These are phyloP conservation scores for Corythornis vintsioides DNA, from an alignment of 2,113 vertebrate species.

Conservation along the genomic window DNA sequence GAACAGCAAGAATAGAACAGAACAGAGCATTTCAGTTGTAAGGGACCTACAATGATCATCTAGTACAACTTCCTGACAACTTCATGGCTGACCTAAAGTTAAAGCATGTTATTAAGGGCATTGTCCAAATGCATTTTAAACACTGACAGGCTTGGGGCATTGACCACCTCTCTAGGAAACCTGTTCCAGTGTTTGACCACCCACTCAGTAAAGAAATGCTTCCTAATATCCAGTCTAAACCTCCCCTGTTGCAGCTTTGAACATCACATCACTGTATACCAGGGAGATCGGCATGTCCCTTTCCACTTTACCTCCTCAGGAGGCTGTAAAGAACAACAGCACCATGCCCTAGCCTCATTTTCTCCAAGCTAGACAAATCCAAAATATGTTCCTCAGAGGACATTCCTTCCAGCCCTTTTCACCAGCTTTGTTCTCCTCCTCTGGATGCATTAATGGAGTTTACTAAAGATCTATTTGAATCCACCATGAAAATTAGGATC, in stretches of 20 bases:
- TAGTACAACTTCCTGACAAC: not conserved
- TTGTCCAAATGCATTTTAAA: not conserved
- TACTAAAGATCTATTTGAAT: not conserved
- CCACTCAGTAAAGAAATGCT: not conserved
- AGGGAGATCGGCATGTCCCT: not conserved
- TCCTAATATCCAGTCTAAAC: not conserved
- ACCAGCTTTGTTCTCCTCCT: not conserved
- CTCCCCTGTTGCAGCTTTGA: not conserved
- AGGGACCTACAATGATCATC: not conserved
- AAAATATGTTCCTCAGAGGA: fast-evolving
- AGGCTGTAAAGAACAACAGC: not conserved
- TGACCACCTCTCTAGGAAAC: not conserved
- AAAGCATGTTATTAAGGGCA: not conserved
- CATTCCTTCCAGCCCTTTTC: not conserved
- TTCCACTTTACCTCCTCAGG: not conserved
- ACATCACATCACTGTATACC: not conserved
- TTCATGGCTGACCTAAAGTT: not conserved
- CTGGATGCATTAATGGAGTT: not conserved
- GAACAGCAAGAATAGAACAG: not conserved
- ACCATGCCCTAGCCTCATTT: not conserved
- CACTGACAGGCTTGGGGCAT: not conserved
- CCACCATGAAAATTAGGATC: not conserved
- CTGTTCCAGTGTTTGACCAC: not conserved
- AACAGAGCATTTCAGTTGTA: not conserved
- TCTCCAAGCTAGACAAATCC: not conserved